Percentiles rank a stretch among this genome's conserved stretches.
Conservation (phyloP, 2,888 invertebrate genomes). For the Apotomis betuletana region DNA sequence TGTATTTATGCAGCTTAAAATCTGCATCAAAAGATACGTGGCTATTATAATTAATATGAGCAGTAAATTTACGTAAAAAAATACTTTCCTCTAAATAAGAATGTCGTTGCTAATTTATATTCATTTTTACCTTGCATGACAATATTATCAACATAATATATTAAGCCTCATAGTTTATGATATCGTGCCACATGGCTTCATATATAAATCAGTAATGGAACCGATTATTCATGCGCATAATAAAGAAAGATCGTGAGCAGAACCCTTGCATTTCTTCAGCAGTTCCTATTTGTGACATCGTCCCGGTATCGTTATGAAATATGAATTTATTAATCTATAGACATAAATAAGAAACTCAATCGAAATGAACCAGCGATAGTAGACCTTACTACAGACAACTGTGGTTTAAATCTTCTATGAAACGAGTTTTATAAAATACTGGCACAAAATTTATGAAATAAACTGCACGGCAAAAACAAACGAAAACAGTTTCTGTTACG, state of each 20-base stretch:
- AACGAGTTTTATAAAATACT: neutral
- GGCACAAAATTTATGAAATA: neutral
- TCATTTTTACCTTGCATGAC: conserved; percentile 9
- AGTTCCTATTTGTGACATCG: conserved; percentile 58
- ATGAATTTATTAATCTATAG: conserved; percentile 43
- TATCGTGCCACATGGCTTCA: conserved; percentile 69
- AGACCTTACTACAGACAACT: neutral
- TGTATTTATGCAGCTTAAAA: too few species aligned
- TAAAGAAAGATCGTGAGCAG: conserved; percentile 75
- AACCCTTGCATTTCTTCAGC: conserved; percentile 68
- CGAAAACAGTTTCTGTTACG: neutral
- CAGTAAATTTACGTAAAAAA: too few species aligned
- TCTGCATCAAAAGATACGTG: too few species aligned
- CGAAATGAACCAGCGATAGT: neutral
- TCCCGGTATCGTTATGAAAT: conserved; percentile 51
- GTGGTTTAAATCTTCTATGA: neutral
- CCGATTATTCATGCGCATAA: conserved; percentile 83
- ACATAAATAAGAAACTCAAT: conserved; percentile 15
- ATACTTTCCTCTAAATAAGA: neutral
- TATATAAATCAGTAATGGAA: conserved; percentile 78
- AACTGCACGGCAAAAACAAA: conserved; percentile 7
- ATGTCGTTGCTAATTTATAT: neutral
- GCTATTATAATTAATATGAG: too few species aligned
- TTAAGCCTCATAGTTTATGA: conserved; percentile 62
- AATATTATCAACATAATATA: conserved; percentile 45